Evolutionary conservation across 92 coral and sea anemone genomes (phyloP), one percentile per base, ranked within the genome.

Genomic region (Paragorgia papillata): DNA sequence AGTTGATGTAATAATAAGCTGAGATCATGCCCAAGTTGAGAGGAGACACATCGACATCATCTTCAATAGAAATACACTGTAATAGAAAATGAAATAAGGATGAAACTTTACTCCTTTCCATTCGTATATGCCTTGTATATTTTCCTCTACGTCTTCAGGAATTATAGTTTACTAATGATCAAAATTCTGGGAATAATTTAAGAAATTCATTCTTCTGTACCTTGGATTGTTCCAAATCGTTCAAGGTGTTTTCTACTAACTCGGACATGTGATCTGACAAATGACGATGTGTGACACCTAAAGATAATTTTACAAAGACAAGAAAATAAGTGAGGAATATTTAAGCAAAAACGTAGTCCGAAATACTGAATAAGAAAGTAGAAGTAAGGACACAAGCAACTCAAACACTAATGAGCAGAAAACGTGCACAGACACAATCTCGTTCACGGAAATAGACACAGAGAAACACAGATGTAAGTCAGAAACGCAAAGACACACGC

Each of bases 11-110:
- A 86, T 93, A 93, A 61, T 93, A 93, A 8, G 97, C 97, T 19
- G 97, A 96, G 62, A 93, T 93, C 97, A 93, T 93, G 51, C 97
- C 97, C 58, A 93, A 86, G 78, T 93, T 93, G n/a, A 93, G 86
- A 3, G 97, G 97, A 9, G 94, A 84, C 17, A 93, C 97, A 57
- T 93, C 97, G 88, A 93, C 92, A 28, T 92, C 97, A 41, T 91
- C 97, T 60, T 92, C 97, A 15, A 92, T 89, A 21, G 93, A 80
- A 46, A 92, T 56, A 57, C 97, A 92, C 97, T 92, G 51, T 7
- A 74, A 24, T 24, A 48, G 18, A 43, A 43, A 53, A 84, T 9
- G 22, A n/a, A 55, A 14, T 39, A 34, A 9, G 18, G 0, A 33
- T 21, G 13, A 19, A 25, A 37, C 43, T 37, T 37, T 37, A 3